Evolutionary conservation across 2,797 vertebrate genomes (phyloP).

Genomic region (Pterois miles): DNA sequence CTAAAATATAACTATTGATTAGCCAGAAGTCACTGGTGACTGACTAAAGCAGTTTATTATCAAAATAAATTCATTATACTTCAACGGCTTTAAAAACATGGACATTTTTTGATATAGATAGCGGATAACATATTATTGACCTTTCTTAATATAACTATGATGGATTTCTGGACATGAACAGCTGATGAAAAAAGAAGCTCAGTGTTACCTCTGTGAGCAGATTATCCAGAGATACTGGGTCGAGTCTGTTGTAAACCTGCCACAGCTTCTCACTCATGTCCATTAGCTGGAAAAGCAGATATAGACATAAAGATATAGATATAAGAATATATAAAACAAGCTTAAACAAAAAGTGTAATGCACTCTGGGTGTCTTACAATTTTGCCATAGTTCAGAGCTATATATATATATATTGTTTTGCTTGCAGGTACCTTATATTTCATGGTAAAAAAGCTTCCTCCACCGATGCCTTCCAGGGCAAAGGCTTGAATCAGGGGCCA

Average conservation of each 20-base stretch:
- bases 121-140: neutral
- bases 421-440: constrained; percentile 89
- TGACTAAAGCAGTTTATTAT: neutral
- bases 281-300: constrained; percentile 84
- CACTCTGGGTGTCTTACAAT: too few relatives aligned
- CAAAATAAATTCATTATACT: neutral
- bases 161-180: neutral
- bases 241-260: constrained; percentile 92
- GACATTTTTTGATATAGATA: too few relatives aligned
- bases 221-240: constrained; percentile 90
- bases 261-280: constrained; percentile 94
- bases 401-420: neutral
- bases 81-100: neutral
- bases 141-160: neutral
- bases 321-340: neutral
- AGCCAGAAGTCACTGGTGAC: neutral
- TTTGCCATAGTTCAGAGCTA: neutral
- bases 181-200: neutral
- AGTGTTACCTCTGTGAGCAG: constrained; percentile 89
- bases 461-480: constrained; percentile 96
- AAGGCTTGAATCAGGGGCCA: constrained; percentile 99
- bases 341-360: neutral
- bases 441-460: constrained; percentile 97
- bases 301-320: too few relatives aligned
- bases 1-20: neutral